Conservation (phyloP, 2,797 vertebrate species). For the Otus scops region DNA sequence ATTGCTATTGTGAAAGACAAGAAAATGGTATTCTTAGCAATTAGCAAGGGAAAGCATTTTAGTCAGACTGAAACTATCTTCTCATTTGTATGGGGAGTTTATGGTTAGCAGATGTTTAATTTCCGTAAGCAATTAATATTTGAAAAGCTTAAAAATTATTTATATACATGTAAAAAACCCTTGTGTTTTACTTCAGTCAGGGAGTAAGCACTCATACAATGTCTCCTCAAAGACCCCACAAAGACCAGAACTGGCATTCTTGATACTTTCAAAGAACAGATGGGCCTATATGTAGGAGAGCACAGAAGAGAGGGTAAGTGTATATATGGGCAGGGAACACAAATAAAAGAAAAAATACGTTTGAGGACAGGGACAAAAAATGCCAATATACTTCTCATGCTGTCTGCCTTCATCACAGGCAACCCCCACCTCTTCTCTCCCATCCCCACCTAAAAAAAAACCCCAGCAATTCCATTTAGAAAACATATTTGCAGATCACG, state of each 20-base stretch:
- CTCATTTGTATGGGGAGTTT: neutral
- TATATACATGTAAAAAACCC: neutral
- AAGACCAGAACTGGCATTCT: neutral
- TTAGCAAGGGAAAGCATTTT: conserved; percentile 17
- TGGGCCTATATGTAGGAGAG: neutral
- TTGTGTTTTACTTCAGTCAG: neutral
- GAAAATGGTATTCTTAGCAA: neutral
- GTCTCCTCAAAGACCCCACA: neutral
- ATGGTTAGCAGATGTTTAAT: conserved; percentile 45
- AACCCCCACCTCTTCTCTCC: neutral
- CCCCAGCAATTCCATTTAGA: neutral
- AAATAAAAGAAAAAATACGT: neutral
- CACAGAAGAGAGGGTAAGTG: neutral
- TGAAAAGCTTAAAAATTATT: conserved; percentile 5
- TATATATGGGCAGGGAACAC: neutral
- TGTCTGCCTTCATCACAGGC: neutral
- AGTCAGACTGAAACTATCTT: neutral
- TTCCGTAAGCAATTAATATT: conserved; percentile 27
- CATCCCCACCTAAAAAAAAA: neutral
- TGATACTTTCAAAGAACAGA: neutral
- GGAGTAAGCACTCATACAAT: neutral
- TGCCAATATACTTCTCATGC: neutral
- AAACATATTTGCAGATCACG: neutral
- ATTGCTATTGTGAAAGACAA: neutral
- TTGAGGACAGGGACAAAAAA: neutral